Conservation (phyloP, 2,888 invertebrate species). For the Trypoxylon attenuatum region DNA sequence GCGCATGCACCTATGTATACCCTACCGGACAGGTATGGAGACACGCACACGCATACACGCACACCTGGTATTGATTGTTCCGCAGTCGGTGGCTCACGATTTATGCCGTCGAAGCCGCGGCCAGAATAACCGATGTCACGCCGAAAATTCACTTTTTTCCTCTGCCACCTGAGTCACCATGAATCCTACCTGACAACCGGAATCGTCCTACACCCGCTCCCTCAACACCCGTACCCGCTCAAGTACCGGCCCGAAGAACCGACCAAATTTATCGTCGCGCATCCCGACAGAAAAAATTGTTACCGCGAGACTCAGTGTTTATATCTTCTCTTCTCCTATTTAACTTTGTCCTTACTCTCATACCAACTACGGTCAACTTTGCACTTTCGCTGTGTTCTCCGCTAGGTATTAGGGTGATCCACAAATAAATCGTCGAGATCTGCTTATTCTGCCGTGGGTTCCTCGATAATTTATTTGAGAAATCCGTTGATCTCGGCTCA, state of each 20-base stretch:
- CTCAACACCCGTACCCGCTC: slow-evolving; percentile 22
- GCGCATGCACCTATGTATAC: not conserved
- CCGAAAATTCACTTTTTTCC: slow-evolving; percentile 54
- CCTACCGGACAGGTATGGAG: not conserved
- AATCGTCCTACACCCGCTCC: slow-evolving; percentile 31
- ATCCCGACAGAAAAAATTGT: not conserved
- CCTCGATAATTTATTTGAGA: no score
- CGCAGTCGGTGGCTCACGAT: slow-evolving; percentile 54
- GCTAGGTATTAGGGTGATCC: no score
- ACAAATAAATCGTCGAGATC: no score
- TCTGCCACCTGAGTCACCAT: slow-evolving; percentile 48
- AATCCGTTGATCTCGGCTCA: no score
- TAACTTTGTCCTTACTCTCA: no score
- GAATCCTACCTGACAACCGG: slow-evolving; percentile 51
- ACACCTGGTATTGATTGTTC: slow-evolving; percentile 42
- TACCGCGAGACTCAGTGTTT: not conserved
- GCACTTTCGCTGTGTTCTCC: no score
- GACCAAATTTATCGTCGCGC: slow-evolving; percentile 31
- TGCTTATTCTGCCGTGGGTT: no score
- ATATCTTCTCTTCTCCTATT: no score
- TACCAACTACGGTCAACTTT: no score
- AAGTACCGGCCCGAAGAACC: slow-evolving; percentile 30
- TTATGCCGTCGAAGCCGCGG: slow-evolving; percentile 56
- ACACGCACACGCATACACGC: not conserved
- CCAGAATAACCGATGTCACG: slow-evolving; percentile 58